Conservation (phyloP, 2,113 vertebrate genomes). For the Lycaon pictus region DNA sequence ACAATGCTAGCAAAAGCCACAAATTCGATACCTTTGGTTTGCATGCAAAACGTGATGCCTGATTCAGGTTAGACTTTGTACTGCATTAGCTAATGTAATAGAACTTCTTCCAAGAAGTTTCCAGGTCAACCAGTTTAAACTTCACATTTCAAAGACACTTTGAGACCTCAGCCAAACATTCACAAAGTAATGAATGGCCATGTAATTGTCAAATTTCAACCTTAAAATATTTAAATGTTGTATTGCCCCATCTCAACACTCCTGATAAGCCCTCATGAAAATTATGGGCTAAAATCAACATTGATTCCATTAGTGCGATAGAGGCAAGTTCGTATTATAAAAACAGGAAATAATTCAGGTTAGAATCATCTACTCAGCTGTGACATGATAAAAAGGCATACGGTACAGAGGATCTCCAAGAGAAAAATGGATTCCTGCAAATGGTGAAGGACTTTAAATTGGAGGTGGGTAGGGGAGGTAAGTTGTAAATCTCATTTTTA, state of each 20-base stretch:
- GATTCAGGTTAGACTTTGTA: constrained; percentile 79
- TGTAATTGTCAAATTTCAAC: constrained; percentile 73
- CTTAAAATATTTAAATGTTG: constrained; percentile 82
- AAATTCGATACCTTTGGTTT: constrained; percentile 85
- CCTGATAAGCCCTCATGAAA: constrained; percentile 38
- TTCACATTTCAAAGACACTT: constrained; percentile 83
- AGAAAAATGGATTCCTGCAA: constrained; percentile 13
- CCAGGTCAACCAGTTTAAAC: constrained; percentile 85
- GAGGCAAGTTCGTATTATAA: background rate
- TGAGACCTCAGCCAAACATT: constrained; percentile 81
- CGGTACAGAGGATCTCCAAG: background rate
- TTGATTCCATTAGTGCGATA: constrained; percentile 52
- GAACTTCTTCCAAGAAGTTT: constrained; percentile 85
- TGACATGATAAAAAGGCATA: constrained; percentile 45
- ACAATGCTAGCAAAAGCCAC: constrained; percentile 85
- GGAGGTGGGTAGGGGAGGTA: background rate
- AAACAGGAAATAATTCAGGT: background rate
- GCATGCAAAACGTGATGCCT: constrained; percentile 74
- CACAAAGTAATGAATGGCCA: constrained; percentile 75
- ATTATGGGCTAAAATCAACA: constrained; percentile 28
- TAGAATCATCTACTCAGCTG: constrained; percentile 40
- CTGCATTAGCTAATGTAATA: constrained; percentile 88
- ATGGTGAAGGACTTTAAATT: constrained; percentile 43
- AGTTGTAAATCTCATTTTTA: background rate
- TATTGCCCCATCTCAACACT: constrained; percentile 17